Conservation (phyloP, 2,888 invertebrate genomes). For the Vandiemenella viatica region DNA sequence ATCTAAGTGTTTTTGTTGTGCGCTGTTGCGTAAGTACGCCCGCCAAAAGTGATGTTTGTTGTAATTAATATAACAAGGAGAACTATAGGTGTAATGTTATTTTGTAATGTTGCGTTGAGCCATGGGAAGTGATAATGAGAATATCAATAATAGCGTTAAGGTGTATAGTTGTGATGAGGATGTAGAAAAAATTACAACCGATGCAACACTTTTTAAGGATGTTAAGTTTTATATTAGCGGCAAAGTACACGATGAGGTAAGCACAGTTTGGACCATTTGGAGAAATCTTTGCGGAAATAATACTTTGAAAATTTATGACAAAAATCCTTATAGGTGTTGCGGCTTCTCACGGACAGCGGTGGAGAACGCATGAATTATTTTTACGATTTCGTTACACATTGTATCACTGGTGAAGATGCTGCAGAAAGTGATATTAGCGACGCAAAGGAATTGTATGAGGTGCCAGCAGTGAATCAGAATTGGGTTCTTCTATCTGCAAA, state of each 20-base stretch:
- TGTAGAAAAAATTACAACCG: background rate
- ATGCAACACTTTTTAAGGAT: constrained; percentile 47
- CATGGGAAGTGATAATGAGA: too few species aligned
- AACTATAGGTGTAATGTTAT: too few species aligned
- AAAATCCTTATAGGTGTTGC: background rate
- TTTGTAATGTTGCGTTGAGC: too few species aligned
- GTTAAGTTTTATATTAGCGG: constrained; percentile 73
- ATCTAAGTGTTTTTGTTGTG: too few species aligned
- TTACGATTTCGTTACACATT: constrained; percentile 82
- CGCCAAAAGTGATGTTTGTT: too few species aligned
- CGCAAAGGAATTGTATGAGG: constrained; percentile 84
- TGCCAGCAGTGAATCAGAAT: constrained; percentile 72
- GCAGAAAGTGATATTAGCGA: constrained; percentile 76
- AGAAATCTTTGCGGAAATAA: too few species aligned
- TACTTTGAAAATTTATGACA: background rate
- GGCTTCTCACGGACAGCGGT: constrained; percentile 65
- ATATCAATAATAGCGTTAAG: too few species aligned
- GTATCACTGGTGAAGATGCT: constrained; percentile 74
- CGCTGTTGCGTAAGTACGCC: too few species aligned
- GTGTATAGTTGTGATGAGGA: background rate
- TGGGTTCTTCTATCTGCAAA: constrained; percentile 59
- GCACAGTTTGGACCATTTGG: background rate
- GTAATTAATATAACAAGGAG: too few species aligned
- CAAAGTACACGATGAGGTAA: constrained; percentile 56
- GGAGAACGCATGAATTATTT: constrained; percentile 78